These are phyloP conservation scores for Scortum barcoo DNA, from an alignment of 2,113 vertebrate species.

Conservation along the genomic window DNA sequence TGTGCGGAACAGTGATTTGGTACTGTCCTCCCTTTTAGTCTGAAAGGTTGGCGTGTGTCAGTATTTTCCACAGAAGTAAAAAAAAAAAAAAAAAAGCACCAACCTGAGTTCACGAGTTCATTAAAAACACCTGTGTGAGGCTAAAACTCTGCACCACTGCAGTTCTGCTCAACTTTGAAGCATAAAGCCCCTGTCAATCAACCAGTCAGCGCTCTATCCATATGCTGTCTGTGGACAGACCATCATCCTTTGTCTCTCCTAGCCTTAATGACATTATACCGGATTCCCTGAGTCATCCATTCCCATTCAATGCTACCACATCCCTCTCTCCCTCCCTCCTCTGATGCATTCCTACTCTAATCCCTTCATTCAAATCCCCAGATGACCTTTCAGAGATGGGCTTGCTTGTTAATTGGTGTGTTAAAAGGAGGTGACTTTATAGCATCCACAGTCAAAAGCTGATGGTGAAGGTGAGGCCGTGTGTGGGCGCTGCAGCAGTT, in stretches of 20 bases:
- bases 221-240: conserved; percentile 60
- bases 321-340: conserved; percentile 67
- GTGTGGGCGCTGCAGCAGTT: neutral
- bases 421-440: conserved; percentile 58
- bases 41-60: neutral
- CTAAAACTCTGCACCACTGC: conserved; percentile 43
- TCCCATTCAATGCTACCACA: conserved; percentile 72
- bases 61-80: neutral
- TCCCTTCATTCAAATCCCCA: conserved; percentile 77
- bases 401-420: conserved; percentile 67
- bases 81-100: neutral
- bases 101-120: neutral
- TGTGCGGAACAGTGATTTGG: neutral
- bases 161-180: conserved; percentile 46
- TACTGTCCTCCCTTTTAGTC: neutral
- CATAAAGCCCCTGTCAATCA: conserved; percentile 64
- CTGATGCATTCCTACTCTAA: conserved; percentile 79
- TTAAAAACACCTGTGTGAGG: conserved; percentile 41
- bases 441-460: conserved; percentile 35
- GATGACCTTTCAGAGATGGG: conserved; percentile 75
- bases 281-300: conserved; percentile 78
- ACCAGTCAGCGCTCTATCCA: conserved; percentile 37
- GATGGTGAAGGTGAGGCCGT: conserved; percentile 23
- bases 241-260: conserved; percentile 70
- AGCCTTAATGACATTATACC: conserved; percentile 78